These are phyloP conservation scores for Myopa testacea DNA, from an alignment of 2,888 invertebrate genomes.

Conservation along the genomic window DNA sequence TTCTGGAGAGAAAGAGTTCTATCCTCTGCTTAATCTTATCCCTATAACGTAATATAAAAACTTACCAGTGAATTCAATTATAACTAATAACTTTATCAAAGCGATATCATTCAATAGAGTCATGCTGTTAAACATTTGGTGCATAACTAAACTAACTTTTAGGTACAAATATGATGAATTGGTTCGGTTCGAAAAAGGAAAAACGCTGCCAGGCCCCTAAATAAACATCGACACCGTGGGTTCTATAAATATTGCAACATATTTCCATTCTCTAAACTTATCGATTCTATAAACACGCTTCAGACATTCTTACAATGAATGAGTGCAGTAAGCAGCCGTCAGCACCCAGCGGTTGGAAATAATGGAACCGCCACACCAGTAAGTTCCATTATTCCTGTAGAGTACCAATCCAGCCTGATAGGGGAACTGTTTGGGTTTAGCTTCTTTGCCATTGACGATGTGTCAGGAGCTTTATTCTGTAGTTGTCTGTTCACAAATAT, in stretches of 20 bases:
- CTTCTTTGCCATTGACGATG: slow-evolving; percentile 51
- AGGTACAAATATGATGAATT: slow-evolving; percentile 54
- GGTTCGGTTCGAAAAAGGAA: slow-evolving; percentile 49
- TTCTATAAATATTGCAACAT: background rate
- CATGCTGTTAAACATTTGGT: slow-evolving; percentile 61
- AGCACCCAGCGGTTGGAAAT: slow-evolving; percentile 52
- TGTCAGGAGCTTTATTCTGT: slow-evolving; percentile 25
- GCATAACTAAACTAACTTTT: slow-evolving; percentile 57
- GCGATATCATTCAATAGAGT: slow-evolving; percentile 67
- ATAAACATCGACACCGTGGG: background rate
- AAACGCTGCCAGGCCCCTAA: background rate
- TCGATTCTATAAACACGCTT: background rate
- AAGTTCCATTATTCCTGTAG: slow-evolving; percentile 20
- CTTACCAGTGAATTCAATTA: slow-evolving; percentile 59
- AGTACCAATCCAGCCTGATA: slow-evolving; percentile 51
- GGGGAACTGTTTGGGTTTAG: slow-evolving; percentile 48
- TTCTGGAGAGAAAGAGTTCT: slow-evolving; percentile 25
- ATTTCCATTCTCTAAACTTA: background rate
- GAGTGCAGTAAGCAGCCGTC: slow-evolving; percentile 56
- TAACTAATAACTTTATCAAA: slow-evolving; percentile 64
- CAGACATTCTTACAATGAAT: background rate
- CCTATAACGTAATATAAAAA: background rate
- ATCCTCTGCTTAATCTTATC: no score
- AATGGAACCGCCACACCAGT: slow-evolving; percentile 58
- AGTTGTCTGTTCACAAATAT: background rate